phyloP scores from a whole-genome alignment of 2,797 vertebrate species.

The Megaceryle alcyon region DNA sequence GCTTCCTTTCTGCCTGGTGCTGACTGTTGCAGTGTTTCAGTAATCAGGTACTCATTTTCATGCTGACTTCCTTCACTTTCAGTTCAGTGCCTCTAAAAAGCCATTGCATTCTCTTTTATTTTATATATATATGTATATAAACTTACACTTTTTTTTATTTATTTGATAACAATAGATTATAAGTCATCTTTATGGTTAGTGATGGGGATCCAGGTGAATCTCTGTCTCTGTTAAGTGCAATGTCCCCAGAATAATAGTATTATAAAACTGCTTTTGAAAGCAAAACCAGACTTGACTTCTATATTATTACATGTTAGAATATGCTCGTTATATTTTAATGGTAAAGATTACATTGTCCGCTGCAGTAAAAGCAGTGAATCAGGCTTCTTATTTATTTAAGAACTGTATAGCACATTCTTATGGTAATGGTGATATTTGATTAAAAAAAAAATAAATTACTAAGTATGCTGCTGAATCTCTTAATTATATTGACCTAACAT shows the following conservation, averaged over 20 bases:
- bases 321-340: not conserved
- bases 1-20: constrained; percentile 44
- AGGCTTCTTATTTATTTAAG: not conserved
- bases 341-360: not conserved
- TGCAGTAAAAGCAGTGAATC: not conserved
- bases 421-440: not conserved
- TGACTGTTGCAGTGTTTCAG: not conserved
- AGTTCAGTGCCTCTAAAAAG: not conserved
- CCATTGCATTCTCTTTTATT: not conserved
- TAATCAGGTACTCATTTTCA: constrained; percentile 37
- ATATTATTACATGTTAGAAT: not conserved
- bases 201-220: not conserved
- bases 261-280: not conserved
- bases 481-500: constrained; percentile 62
- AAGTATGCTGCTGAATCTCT: constrained; percentile 12
- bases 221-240: not conserved
- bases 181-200: not conserved
- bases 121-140: not conserved
- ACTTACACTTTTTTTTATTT: no score
- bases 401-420: not conserved
- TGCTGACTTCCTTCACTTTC: not conserved
- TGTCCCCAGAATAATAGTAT: not conserved
- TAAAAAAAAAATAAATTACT: not conserved
- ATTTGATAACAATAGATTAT: not conserved
- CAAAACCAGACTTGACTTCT: not conserved